Evolutionary conservation across 2,797 vertebrate species (phyloP).

Genomic region (Remorina albescens): DNA sequence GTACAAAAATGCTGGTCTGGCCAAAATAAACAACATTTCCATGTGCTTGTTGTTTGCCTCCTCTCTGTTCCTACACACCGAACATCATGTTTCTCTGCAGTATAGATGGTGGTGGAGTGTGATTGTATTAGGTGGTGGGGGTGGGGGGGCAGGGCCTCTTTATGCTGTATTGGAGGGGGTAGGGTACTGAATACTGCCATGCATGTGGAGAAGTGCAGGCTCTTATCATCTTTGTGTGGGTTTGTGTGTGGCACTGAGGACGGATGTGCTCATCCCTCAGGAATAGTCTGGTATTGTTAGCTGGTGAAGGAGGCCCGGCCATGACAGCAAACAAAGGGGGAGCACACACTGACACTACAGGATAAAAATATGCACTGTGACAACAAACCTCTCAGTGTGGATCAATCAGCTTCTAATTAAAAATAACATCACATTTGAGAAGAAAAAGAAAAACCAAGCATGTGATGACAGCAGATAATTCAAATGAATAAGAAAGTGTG

Average conservation of each 20-base stretch:
- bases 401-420: not conserved
- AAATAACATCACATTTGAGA: not conserved
- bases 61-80: conserved; percentile 13
- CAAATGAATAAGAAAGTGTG: no score
- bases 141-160: conserved; percentile 35
- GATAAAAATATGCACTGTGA: conserved; percentile 77
- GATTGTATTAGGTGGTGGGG: not conserved
- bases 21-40: no score
- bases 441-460: not conserved
- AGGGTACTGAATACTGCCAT: conserved; percentile 44
- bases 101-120: conserved; percentile 15
- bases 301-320: conserved; percentile 76
- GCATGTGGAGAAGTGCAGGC: conserved; percentile 54
- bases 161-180: conserved; percentile 49
- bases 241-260: conserved; percentile 73
- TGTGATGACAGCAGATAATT: not conserved
- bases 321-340: conserved; percentile 77
- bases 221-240: conserved; percentile 73
- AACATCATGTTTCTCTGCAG: conserved; percentile 29
- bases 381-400: conserved; percentile 59
- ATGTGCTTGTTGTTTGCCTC: no score
- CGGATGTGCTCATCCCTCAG: conserved; percentile 83
- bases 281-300: conserved; percentile 83
- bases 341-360: conserved; percentile 42
- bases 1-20: not conserved